Evolutionary conservation across 2,888 invertebrate genomes (phyloP), one percentile per base, ranked within the genome.

Genomic region (Serripes groenlandicus): DNA sequence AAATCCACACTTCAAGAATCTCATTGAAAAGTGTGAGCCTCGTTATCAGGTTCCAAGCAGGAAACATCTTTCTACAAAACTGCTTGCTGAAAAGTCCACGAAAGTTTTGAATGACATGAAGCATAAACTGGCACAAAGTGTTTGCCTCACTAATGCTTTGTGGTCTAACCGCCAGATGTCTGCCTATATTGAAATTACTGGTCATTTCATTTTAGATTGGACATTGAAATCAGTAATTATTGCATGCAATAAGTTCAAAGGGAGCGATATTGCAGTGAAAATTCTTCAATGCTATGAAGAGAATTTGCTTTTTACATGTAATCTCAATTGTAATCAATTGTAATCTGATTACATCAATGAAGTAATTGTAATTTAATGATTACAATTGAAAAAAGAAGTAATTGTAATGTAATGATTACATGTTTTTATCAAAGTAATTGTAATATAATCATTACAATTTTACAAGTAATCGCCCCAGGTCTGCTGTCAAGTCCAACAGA

Each of bases 251-350:
- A 28, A 75, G 7, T 70, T 82, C 37, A 76, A 78, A 64, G 81
- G 81, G 0, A 60, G 70, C n/a, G 76, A 85, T 30, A 75, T 74
- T 28, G 72, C 75, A 23, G 83, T 83, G 15, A 78, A 66, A n/a
- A 83, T 83, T 21, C 30, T 78, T n/a, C 70, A 72, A 15, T 73
- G n/a, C 18, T 81, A 86, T 76, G 83, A 83, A 69, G 81, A 86
- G n/a, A n/a, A n/a, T n/a, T n/a, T n/a, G n/a, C n/a, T n/a, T n/a
- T n/a, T n/a, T n/a, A n/a, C n/a, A n/a, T n/a, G n/a, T n/a, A n/a
- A n/a, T n/a, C n/a, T n/a, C n/a, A n/a, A n/a, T n/a, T n/a, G n/a
- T n/a, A n/a, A n/a, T n/a, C n/a, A n/a, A n/a, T n/a, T n/a, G n/a
- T n/a, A n/a, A n/a, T n/a, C n/a, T n/a, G n/a, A n/a, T n/a, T n/a